Conservation (phyloP, 2,797 vertebrate genomes). For the Myotis myotis region DNA sequence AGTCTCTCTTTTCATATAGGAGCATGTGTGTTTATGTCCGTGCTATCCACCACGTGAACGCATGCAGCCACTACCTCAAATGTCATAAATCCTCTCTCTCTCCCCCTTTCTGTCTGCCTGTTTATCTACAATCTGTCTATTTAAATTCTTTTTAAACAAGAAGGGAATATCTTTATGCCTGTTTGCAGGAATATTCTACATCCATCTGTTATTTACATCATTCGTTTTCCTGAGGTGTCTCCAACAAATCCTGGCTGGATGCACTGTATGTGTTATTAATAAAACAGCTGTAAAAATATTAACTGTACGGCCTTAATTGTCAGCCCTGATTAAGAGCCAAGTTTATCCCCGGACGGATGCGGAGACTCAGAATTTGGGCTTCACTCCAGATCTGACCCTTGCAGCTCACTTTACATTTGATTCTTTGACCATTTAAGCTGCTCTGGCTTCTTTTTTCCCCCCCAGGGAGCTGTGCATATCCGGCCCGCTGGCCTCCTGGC, state of each 20-base stretch:
- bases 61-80: slow-evolving; percentile 62
- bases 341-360: slow-evolving; percentile 80
- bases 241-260: slow-evolving; percentile 87
- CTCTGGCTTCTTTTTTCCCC: not conserved
- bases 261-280: slow-evolving; percentile 86
- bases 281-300: slow-evolving; percentile 92
- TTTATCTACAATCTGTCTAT: slow-evolving; percentile 85
- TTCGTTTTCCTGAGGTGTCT: slow-evolving; percentile 89
- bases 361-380: slow-evolving; percentile 75
- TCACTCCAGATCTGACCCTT: slow-evolving; percentile 81
- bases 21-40: not conserved
- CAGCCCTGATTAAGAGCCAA: slow-evolving; percentile 84
- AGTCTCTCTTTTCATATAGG: not conserved
- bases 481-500: not conserved
- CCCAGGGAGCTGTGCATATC: not conserved
- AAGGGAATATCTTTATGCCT: slow-evolving; percentile 85
- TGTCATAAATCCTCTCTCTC: slow-evolving; percentile 66
- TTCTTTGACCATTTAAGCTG: slow-evolving; percentile 55
- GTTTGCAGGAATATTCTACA: slow-evolving; percentile 84
- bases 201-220: slow-evolving; percentile 90
- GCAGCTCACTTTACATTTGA: slow-evolving; percentile 65
- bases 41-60: slow-evolving; percentile 21
- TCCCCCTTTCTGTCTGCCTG: slow-evolving; percentile 80
- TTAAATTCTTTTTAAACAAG: slow-evolving; percentile 84
- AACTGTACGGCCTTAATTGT: slow-evolving; percentile 86